Conservation (phyloP, 2,888 invertebrate species). For the Nineta flava region DNA sequence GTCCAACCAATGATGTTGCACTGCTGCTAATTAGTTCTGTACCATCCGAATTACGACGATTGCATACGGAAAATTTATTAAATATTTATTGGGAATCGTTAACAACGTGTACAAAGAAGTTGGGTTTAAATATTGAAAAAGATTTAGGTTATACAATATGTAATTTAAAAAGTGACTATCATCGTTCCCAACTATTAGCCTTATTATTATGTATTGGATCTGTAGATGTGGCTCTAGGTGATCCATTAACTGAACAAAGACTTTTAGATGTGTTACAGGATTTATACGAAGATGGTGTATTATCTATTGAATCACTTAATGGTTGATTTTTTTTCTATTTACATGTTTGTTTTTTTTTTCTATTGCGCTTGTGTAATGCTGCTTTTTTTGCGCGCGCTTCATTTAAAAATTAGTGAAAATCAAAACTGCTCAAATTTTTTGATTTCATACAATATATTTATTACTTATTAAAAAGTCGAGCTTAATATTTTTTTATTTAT, state of each 20-base stretch:
- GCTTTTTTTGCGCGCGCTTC: too few relatives aligned
- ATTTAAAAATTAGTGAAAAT: too few relatives aligned
- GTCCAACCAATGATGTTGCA: slow-evolving; percentile 65
- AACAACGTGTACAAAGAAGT: slow-evolving; percentile 37
- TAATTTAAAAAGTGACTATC: slow-evolving; percentile 37
- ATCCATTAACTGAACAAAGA: slow-evolving; percentile 57
- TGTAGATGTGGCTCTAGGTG: slow-evolving; percentile 63
- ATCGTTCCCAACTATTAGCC: slow-evolving; percentile 54
- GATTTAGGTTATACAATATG: slow-evolving; percentile 36
- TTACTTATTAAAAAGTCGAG: too few relatives aligned
- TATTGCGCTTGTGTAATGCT: too few relatives aligned
- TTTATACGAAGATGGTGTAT: slow-evolving; percentile 51
- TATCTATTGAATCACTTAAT: slow-evolving; percentile 21
- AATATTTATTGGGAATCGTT: slow-evolving; percentile 55
- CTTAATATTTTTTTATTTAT: too few relatives aligned
- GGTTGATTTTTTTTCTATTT: too few relatives aligned
- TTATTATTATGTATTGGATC: slow-evolving; percentile 63
- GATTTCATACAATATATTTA: too few relatives aligned
- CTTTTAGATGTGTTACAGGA: slow-evolving; percentile 59
- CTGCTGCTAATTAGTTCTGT: slow-evolving; percentile 56
- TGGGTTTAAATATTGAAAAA: slow-evolving; percentile 44
- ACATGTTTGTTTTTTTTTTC: too few relatives aligned
- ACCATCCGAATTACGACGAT: slow-evolving; percentile 46
- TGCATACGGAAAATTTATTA: slow-evolving; percentile 43
- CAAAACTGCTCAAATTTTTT: too few relatives aligned